Conservation (phyloP, 2,888 invertebrate genomes). For the Drosophila crucigera region DNA sequence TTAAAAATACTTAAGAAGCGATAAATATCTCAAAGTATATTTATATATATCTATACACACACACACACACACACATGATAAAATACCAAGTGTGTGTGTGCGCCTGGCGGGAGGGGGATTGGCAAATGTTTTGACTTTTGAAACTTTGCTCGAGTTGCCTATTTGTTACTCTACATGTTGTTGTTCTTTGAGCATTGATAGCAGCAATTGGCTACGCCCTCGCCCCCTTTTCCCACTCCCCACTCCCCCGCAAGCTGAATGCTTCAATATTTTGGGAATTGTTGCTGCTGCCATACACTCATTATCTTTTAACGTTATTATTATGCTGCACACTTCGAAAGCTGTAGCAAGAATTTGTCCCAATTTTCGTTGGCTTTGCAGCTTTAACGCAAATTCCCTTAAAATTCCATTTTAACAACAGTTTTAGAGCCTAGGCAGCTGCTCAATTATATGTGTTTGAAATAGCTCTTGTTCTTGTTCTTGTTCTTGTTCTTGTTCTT, state of each 20-base stretch:
- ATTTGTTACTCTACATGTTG: constrained; percentile 59
- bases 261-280: constrained; percentile 39
- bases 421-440: constrained; percentile 48
- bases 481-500: constrained; percentile 43
- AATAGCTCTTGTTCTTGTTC: constrained; percentile 42
- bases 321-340: constrained; percentile 64
- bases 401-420: constrained; percentile 16
- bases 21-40: constrained; percentile 70
- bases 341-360: constrained; percentile 20
- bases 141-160: constrained; percentile 73
- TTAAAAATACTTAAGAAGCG: constrained; percentile 79
- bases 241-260: constrained; percentile 1
- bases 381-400: constrained; percentile 44
- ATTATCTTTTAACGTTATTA: constrained; percentile 77
- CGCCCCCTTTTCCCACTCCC: neutral
- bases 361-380: constrained; percentile 39
- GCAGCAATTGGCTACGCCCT: constrained; percentile 27
- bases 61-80: constrained; percentile 30
- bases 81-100: constrained; percentile 5
- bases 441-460: constrained; percentile 56
- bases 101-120: neutral
- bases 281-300: constrained; percentile 45
- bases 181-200: constrained; percentile 38
- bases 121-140: constrained; percentile 65
- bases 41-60: constrained; percentile 24